A percentile compares a stretch with the other conserved stretches of the same genome.
These are phyloP conservation scores for Cyclura pinguis DNA, from an alignment of 2,797 vertebrate genomes.

Conservation along the genomic window DNA sequence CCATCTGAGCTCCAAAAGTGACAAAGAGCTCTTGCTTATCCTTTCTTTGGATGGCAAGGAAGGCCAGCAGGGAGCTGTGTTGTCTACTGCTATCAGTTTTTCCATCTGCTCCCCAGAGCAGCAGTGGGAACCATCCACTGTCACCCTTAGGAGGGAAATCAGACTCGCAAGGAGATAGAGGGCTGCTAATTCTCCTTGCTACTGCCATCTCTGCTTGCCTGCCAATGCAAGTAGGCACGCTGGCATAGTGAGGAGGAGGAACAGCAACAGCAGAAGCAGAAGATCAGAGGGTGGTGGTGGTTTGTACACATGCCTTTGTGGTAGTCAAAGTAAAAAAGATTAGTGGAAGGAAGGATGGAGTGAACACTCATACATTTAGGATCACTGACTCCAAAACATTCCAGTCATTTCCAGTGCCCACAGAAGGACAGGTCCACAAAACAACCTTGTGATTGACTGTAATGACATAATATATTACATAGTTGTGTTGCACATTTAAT, in stretches of 20 bases:
- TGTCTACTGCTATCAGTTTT: too few relatives aligned
- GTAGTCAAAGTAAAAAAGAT: not conserved
- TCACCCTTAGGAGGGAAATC: not conserved
- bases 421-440: not conserved
- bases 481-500: not conserved
- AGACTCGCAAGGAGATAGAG: not conserved
- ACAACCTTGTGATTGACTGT: not conserved
- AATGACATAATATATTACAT: not conserved
- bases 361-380: not conserved
- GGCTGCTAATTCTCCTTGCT: not conserved
- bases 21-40: not conserved
- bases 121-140: too few relatives aligned
- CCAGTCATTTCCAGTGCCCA: not conserved
- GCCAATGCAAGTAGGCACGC: not conserved
- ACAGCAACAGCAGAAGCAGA: too few relatives aligned
- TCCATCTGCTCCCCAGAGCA: not conserved
- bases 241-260: not conserved
- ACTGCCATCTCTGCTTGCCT: not conserved
- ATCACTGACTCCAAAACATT: not conserved
- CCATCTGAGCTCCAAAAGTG: not conserved
- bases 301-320: not conserved
- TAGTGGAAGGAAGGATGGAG: not conserved
- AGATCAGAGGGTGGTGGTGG: not conserved
- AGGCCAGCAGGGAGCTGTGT: not conserved
- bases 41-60: not conserved